phyloP scores from a whole-genome alignment of 2,113 vertebrate species.

The Saccopteryx bilineata region DNA sequence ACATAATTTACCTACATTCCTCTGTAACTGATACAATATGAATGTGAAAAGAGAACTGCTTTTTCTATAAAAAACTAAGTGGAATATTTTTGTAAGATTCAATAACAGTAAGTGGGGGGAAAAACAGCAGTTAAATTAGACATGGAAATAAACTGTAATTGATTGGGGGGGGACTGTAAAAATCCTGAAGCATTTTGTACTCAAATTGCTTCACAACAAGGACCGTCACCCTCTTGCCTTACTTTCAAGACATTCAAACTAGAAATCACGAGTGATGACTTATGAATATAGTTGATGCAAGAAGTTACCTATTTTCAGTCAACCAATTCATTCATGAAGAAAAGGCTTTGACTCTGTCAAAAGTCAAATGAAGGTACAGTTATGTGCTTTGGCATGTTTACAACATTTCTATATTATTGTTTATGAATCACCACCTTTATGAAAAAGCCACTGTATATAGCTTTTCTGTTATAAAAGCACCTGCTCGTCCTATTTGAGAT shows the following conservation, averaged over 20 bases:
- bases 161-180: not conserved
- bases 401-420: not conserved
- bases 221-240: not conserved
- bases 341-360: not conserved
- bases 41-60: not conserved
- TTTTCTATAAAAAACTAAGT: constrained; percentile 36
- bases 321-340: not conserved
- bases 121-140: not conserved
- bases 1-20: not conserved
- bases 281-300: not conserved
- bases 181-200: not conserved
- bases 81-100: constrained; percentile 23
- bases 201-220: not conserved
- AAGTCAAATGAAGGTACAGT: not conserved
- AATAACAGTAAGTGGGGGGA: not conserved
- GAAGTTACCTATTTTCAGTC: not conserved
- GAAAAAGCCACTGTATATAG: not conserved
- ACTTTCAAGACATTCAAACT: constrained; percentile 30
- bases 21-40: not conserved
- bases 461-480: not conserved
- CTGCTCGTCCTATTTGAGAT: not conserved
- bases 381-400: not conserved
- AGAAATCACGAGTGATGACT: not conserved
- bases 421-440: not conserved
- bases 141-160: not conserved